Percentiles rank a stretch among this genome's conserved stretches.
Evolutionary conservation across 2,888 invertebrate species (phyloP).

Genomic region (Orthonychiurus folsomi): DNA sequence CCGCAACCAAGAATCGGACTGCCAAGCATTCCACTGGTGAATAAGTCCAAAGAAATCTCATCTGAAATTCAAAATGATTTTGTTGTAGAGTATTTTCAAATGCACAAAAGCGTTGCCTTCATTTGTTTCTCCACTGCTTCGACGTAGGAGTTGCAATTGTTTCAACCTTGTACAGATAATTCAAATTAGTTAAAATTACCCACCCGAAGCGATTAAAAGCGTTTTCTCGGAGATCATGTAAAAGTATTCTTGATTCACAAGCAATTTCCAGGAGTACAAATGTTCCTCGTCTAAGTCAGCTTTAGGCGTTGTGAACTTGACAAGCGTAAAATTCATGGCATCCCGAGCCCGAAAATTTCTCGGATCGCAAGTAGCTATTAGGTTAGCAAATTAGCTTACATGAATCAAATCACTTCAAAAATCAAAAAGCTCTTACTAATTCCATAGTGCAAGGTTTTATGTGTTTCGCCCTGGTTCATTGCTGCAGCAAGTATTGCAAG

Average conservation of each 20-base stretch:
- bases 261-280: conserved; percentile 33
- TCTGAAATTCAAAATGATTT: conserved; percentile 8
- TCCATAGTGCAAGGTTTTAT: conserved; percentile 29
- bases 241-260: conserved; percentile 23
- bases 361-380: conserved; percentile 28
- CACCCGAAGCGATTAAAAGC: conserved; percentile 22
- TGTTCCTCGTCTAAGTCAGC: conserved; percentile 26
- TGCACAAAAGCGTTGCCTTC: too few relatives aligned
- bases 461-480: conserved; percentile 24
- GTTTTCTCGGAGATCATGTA: conserved; percentile 28
- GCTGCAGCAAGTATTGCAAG: conserved; percentile 34
- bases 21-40: conserved; percentile 22
- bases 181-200: not conserved
- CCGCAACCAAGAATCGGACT: conserved; percentile 34
- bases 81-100: too few relatives aligned
- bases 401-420: conserved; percentile 4
- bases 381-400: not conserved
- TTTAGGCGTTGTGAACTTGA: conserved; percentile 23
- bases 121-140: too few relatives aligned
- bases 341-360: conserved; percentile 23
- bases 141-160: too few relatives aligned
- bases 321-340: conserved; percentile 18
- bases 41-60: conserved; percentile 16
- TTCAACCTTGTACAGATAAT: too few relatives aligned
- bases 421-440: conserved; percentile 22